Percentiles rank a stretch among this genome's conserved stretches.
These are phyloP conservation scores for Microcaecilia unicolor DNA, from an alignment of 2,797 vertebrate species.

Conservation along the genomic window DNA sequence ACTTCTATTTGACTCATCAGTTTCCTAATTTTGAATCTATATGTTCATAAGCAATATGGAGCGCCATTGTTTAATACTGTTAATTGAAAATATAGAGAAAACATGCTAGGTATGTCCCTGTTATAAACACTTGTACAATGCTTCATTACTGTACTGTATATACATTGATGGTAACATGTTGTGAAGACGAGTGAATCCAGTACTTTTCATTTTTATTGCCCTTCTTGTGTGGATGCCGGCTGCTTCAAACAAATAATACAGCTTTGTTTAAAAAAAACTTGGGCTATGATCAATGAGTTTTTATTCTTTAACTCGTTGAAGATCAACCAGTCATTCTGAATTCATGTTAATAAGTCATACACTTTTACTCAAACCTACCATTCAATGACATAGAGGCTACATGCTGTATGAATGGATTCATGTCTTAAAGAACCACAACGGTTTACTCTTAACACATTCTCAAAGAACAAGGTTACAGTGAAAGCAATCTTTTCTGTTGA, in stretches of 20 bases:
- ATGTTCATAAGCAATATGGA: constrained; percentile 99
- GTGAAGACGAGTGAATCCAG: constrained; percentile 77
- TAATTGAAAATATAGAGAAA: constrained; percentile 84
- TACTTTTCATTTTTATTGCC: constrained; percentile 77
- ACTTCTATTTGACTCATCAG: constrained; percentile 77
- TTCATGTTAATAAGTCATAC: constrained; percentile 38
- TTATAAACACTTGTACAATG: constrained; percentile 87
- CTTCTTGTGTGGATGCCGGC: constrained; percentile 83
- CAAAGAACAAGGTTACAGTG: constrained; percentile 41
- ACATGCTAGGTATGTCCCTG: constrained; percentile 78
- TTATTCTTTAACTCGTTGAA: constrained; percentile 64
- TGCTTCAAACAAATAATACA: constrained; percentile 75
- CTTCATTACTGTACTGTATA: constrained; percentile 90
- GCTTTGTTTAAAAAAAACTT: constrained; percentile 66
- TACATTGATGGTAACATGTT: constrained; percentile 84
- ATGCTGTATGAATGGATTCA: constrained; percentile 38
- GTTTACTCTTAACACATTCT: constrained; percentile 29
- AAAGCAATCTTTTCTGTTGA: constrained; percentile 50
- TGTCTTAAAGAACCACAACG: constrained; percentile 38
- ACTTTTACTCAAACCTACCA: constrained; percentile 40
- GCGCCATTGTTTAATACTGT: constrained; percentile 92
- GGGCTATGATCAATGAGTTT: constrained; percentile 49
- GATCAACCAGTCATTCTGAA: constrained; percentile 30
- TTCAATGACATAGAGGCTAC: constrained; percentile 42
- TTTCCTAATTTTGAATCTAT: constrained; percentile 87